Evolutionary conservation across 2,888 invertebrate genomes (phyloP).

Genomic region (Conistra vaccinii): DNA sequence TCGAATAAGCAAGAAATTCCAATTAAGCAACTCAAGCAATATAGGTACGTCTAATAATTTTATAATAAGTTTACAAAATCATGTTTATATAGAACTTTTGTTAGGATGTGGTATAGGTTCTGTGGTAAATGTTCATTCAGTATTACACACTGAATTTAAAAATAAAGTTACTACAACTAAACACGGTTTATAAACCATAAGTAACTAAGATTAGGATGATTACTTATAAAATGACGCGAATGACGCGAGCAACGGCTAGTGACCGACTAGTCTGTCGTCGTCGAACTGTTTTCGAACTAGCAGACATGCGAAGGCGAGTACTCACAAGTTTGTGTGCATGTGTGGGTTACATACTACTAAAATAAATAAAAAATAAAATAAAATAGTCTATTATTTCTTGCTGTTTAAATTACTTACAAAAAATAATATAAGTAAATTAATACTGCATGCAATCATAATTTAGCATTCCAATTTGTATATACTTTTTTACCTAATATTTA

Average conservation of each 20-base stretch:
- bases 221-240: not conserved
- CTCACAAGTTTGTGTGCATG: not conserved
- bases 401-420: no score
- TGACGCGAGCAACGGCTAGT: not conserved
- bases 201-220: not conserved
- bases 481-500: no score
- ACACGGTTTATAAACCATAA: not conserved
- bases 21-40: constrained; percentile 38
- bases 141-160: not conserved
- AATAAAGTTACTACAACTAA: not conserved
- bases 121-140: not conserved
- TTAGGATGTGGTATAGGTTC: no score
- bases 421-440: no score
- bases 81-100: not conserved
- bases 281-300: not conserved
- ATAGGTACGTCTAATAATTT: no score
- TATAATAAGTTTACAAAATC: not conserved
- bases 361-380: no score
- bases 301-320: not conserved
- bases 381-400: no score
- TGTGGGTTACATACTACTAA: not conserved
- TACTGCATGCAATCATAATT: no score
- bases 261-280: not conserved
- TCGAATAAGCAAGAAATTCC: constrained; percentile 13
- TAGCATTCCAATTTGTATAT: no score